These are phyloP conservation scores for Conomelus anceps DNA, from an alignment of 2,888 invertebrate genomes.

Conservation along the genomic window DNA sequence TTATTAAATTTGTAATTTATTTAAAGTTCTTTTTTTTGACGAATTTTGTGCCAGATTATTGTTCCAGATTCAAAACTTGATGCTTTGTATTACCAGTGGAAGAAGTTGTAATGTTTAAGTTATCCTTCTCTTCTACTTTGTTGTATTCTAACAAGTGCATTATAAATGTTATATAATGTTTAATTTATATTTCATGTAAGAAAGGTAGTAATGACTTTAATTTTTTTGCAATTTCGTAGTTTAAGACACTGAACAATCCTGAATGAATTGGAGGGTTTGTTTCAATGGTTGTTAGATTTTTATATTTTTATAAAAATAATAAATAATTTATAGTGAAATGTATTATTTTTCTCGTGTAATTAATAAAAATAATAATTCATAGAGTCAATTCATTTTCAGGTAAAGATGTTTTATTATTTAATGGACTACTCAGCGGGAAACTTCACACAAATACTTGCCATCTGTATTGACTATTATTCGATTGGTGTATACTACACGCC, in stretches of 20 bases:
- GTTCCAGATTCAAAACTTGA: neutral
- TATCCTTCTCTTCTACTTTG: neutral
- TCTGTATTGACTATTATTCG: no score
- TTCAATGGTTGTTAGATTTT: neutral
- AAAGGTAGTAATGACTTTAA: neutral
- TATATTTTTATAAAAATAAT: neutral
- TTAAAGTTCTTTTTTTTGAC: no score
- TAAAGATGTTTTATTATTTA: no score
- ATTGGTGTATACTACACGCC: no score
- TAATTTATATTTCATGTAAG: no score
- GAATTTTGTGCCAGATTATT: neutral
- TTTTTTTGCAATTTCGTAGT: neutral
- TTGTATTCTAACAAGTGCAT: neutral
- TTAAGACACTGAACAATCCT: neutral
- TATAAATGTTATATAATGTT: no score
- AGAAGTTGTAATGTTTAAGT: no score
- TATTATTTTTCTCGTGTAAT: neutral
- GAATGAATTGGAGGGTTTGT: neutral
- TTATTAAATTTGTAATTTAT: no score
- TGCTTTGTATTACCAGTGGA: neutral
- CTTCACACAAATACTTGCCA: no score
- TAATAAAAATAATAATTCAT: neutral
- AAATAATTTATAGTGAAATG: neutral
- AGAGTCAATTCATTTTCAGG: no score
- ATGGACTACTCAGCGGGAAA: no score